These are phyloP conservation scores for Garrulus glandarius DNA, from an alignment of 2,797 vertebrate genomes.

Conservation along the genomic window DNA sequence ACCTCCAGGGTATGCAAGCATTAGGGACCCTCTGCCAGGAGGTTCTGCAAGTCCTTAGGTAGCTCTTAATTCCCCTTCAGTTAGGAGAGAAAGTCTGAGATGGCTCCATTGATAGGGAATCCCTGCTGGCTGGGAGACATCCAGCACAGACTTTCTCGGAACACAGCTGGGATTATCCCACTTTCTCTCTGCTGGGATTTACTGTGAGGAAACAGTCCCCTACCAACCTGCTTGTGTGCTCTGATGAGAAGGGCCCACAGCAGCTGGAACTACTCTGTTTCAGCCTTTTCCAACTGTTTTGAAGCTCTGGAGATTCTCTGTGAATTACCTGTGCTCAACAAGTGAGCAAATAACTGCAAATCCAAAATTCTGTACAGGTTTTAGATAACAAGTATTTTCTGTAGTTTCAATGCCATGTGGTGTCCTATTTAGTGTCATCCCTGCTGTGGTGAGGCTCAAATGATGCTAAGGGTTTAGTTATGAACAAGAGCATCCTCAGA, in stretches of 20 bases:
- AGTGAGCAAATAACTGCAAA: background rate
- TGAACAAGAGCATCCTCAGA: slow-evolving; percentile 28
- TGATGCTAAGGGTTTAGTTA: background rate
- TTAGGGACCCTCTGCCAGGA: slow-evolving; percentile 22
- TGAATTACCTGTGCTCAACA: background rate
- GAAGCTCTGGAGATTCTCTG: background rate
- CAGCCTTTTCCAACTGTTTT: background rate
- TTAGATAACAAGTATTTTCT: background rate
- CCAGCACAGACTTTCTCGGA: background rate
- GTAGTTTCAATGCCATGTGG: background rate
- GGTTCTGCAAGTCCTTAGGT: background rate
- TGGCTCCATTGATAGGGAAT: background rate
- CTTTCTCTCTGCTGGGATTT: slow-evolving; percentile 15
- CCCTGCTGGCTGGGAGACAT: background rate
- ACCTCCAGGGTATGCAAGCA: background rate
- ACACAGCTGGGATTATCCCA: background rate
- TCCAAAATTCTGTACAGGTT: background rate
- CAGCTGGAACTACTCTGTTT: background rate
- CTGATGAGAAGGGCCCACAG: background rate
- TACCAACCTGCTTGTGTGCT: background rate
- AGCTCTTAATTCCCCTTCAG: background rate
- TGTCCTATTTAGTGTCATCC: background rate
- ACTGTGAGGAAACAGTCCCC: fast-evolving
- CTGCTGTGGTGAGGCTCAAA: background rate
- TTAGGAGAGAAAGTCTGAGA: slow-evolving; percentile 28